phyloP scores from a whole-genome alignment of 2,888 invertebrate genomes.

The Chironomus riparius region DNA sequence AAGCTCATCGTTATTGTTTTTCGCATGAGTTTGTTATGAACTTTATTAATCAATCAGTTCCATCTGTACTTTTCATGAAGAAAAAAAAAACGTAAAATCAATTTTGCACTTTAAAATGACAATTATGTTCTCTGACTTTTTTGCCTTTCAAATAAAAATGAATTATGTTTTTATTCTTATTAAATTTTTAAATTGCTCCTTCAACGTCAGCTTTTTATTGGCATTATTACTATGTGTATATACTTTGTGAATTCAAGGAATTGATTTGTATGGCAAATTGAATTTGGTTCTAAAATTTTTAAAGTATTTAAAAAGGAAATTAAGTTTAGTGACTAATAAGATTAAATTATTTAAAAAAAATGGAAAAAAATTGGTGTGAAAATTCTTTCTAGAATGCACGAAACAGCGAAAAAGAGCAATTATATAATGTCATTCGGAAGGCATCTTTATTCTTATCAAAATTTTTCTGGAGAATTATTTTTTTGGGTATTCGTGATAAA shows the following conservation, averaged over 20 bases:
- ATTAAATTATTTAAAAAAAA: too few relatives aligned
- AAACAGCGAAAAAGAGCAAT: too few relatives aligned
- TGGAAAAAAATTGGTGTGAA: too few relatives aligned
- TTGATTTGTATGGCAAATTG: conserved; percentile 26
- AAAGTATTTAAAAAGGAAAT: background rate
- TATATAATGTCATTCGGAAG: too few relatives aligned
- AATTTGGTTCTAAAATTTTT: background rate
- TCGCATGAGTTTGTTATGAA: too few relatives aligned
- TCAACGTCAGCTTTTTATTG: conserved; percentile 20
- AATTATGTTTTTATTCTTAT: conserved; percentile 17
- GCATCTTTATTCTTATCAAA: too few relatives aligned
- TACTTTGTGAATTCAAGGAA: conserved; percentile 6
- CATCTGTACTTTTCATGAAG: too few relatives aligned
- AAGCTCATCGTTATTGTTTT: too few relatives aligned
- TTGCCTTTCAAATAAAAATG: conserved; percentile 3
- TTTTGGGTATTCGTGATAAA: background rate
- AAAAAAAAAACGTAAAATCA: background rate
- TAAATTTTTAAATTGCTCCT: conserved; percentile 27
- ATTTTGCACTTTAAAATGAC: background rate
- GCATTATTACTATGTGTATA: background rate
- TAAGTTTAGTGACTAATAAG: background rate
- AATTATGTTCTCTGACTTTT: background rate
- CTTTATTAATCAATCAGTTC: too few relatives aligned
- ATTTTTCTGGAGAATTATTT: background rate
- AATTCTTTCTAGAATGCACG: too few relatives aligned